Conservation (phyloP, 2,888 invertebrate species). For the Antheraea yamamai region DNA sequence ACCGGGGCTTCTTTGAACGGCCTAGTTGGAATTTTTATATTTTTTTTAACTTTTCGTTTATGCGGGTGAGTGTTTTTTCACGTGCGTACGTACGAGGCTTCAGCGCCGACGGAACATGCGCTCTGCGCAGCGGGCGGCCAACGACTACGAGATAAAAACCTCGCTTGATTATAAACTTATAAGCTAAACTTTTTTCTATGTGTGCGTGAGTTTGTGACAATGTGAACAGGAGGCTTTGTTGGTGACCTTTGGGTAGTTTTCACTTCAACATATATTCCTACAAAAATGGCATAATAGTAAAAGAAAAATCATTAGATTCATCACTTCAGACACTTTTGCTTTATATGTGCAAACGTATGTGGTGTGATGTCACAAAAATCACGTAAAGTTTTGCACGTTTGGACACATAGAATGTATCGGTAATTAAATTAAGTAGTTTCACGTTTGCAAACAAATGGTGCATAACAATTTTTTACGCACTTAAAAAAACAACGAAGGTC, state of each 20-base stretch:
- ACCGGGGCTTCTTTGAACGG: slow-evolving; percentile 51
- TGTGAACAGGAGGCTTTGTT: slow-evolving; percentile 71
- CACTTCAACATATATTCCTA: slow-evolving; percentile 40
- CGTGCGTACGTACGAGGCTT: slow-evolving; percentile 62
- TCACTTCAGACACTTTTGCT: not conserved
- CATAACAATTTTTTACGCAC: slow-evolving; percentile 6
- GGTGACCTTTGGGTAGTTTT: slow-evolving; percentile 74
- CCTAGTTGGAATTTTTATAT: slow-evolving; percentile 44
- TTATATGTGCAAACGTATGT: not conserved
- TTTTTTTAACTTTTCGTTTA: slow-evolving; percentile 59
- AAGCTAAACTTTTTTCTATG: slow-evolving; percentile 78
- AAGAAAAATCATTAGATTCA: not conserved
- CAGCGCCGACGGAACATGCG: slow-evolving; percentile 67
- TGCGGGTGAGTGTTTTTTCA: slow-evolving; percentile 56
- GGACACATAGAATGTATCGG: not conserved
- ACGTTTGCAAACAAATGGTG: slow-evolving; percentile 12
- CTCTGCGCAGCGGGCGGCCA: slow-evolving; percentile 72
- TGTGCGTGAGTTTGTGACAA: slow-evolving; percentile 69
- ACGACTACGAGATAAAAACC: slow-evolving; percentile 82
- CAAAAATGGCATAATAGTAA: slow-evolving; percentile 27
- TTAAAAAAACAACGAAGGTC: slow-evolving; percentile 2
- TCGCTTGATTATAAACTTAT: slow-evolving; percentile 81
- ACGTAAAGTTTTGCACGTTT: not conserved
- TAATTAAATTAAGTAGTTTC: slow-evolving; percentile 14
- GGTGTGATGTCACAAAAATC: not conserved